These are phyloP conservation scores for Clarias laeviceps DNA, from an alignment of 2,797 vertebrate species.

Conservation along the genomic window DNA sequence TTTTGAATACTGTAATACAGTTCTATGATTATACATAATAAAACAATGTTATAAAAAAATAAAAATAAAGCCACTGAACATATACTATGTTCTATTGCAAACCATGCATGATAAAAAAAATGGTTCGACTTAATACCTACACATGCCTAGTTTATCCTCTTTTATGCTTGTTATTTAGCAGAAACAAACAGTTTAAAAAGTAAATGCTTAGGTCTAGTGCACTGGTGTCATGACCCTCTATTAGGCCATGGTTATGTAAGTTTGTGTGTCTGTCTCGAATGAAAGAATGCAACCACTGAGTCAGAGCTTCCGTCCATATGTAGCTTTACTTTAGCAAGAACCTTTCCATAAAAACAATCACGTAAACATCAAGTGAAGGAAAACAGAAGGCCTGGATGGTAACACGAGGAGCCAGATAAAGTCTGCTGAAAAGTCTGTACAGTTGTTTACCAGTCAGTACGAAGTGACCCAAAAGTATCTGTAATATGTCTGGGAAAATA, in stretches of 20 bases:
- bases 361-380: slow-evolving; percentile 33
- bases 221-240: slow-evolving; percentile 8
- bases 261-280: slow-evolving; percentile 20
- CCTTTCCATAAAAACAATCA: slow-evolving; percentile 36
- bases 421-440: slow-evolving; percentile 33
- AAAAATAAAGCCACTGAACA: not conserved
- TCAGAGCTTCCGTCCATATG: slow-evolving; percentile 39
- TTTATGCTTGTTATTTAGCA: not conserved
- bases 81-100: not conserved
- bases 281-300: slow-evolving; percentile 25
- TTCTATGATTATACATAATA: not conserved
- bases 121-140: not conserved
- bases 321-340: slow-evolving; percentile 24
- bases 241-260: slow-evolving; percentile 25
- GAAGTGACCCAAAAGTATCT: slow-evolving; percentile 45
- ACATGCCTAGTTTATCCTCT: not conserved
- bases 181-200: slow-evolving; percentile 19
- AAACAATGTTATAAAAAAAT: not conserved
- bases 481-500: slow-evolving; percentile 54
- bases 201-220: not conserved
- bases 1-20: not conserved
- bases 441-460: slow-evolving; percentile 51
- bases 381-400: slow-evolving; percentile 35
- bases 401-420: slow-evolving; percentile 13
- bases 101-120: not conserved